Base-by-base conservation (phyloP, 2,113 vertebrate genomes). In the Elaphurus davidianus region DNA sequence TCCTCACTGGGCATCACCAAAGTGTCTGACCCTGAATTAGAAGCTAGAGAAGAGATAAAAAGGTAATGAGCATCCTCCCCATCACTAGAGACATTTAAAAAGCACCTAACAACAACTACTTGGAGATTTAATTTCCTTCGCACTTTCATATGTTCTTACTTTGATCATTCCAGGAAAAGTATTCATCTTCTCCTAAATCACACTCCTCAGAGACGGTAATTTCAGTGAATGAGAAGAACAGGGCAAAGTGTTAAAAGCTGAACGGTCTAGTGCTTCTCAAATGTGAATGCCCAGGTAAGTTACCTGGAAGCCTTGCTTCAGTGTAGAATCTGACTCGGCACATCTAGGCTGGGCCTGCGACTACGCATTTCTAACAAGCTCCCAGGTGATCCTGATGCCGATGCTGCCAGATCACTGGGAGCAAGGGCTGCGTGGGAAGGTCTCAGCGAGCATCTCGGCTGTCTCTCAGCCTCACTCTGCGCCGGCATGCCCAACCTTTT, bases 261-360 rank as follows among this genome's bases (percentile, higher is more conserved):
- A 89, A 86, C 9, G 47, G 71, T n/a, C 87, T 74, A 36, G 21
- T 54, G 55, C 19, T 95, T 96, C 88, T 90, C 78, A 85, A 96
- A 82, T 27, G 14, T 40, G 55, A 62, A 64, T 28, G 21, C 47
- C 7, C 19, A n/a, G 27, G 78, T 57, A 82, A 57, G 62, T 83
- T 28, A 6, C 81, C 50, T 45, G 36, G 2, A 19, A 90, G 11
- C 59, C 62, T 87, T 64, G 45, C 57, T 94, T 90, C 92, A 62
- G 60, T 84, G 12, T 17, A 81, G n/a, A 62, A 84, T 85, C 40
- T 76, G 45, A 90, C 7, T 60, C 71, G 55, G 10, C 54, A 25
- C 1, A 0, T 91, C 50, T 74, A 83, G 7, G 16, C 23, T 55
- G 7, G 64, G 19, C 5, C 47, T 90, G 87, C 82, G 23, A 60